Base-by-base conservation (phyloP, 1,140 invertebrate genomes). In the Zaprionus gabonicus region DNA sequence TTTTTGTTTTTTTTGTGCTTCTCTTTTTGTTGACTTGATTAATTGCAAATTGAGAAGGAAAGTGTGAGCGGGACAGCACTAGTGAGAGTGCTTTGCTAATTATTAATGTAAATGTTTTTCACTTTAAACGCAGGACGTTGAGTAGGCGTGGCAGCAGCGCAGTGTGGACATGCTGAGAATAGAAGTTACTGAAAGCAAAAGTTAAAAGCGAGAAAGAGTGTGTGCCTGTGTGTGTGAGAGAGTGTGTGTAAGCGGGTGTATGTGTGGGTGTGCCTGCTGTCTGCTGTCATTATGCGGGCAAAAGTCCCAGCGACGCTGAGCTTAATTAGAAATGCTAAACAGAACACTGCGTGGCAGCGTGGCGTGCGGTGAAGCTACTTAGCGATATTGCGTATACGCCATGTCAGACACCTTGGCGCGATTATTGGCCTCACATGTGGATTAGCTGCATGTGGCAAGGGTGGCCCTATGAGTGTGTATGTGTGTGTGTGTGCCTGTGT, bases 61-160 rank as follows among this genome's bases (percentile, higher is more conserved):
- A 78, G 81, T 57, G 80, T 66, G 62, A 71, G 87, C 58, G 56
- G 71, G 41, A 34, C 73, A 46, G 78, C 74, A 60, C 73, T 78
- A 70, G 55, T 55, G 71, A 31, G 62, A 51, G 78, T 76, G 62
- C 46, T 51, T 63, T 71, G 74, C 88, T 91, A 91, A 91, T 91
- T 91, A 91, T 91, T 91, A 84, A 91, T 91, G 83, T 91, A 91
- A 91, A 91, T 91, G 87, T 91, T 91, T 17, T 91, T 91, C 81
- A 75, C 78, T 87, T 87, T 78, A 82, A 90, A 86, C 81, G 71
- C 51, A 20, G 25, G 28, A 67, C 59, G 55, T 66, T 20, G 76
- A 38, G 10, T 44, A 51, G 51, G 68, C 71, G 68, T 65, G 82
- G 66, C 71, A 55, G 51, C 23, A 28, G 25, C 51, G 38, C 6